Percentiles rank a stretch among this genome's conserved stretches.
Conservation (phyloP, 2,888 invertebrate species). For the Lutraria lutraria region DNA sequence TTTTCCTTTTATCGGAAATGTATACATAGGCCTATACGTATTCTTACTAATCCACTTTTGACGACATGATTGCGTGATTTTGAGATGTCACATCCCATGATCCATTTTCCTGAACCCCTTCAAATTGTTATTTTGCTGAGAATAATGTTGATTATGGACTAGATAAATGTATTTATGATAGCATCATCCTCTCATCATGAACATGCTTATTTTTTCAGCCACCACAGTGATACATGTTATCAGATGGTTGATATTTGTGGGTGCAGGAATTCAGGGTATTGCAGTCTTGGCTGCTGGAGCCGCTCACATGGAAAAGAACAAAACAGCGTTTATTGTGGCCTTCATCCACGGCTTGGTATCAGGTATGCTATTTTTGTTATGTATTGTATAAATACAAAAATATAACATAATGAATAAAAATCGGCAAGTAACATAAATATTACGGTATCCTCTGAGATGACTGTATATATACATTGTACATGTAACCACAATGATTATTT, state of each 20-base stretch:
- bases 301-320: constrained; percentile 59
- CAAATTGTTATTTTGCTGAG: no score
- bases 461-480: background rate
- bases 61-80: no score
- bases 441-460: background rate
- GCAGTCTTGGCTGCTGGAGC: constrained; percentile 60
- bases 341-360: constrained; percentile 57
- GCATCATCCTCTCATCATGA: background rate
- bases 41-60: no score
- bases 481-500: no score
- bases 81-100: no score
- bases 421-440: background rate
- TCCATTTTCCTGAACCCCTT: no score
- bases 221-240: constrained; percentile 47
- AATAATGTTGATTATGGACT: no score
- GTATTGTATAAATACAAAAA: no score
- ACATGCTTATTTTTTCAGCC: constrained; percentile 29
- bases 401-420: no score
- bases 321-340: constrained; percentile 56
- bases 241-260: constrained; percentile 55
- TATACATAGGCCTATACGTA: no score
- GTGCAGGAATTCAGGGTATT: constrained; percentile 54
- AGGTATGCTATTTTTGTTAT: constrained; percentile 32
- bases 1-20: no score
- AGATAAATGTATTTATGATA: no score